Evolutionary conservation across 2,113 vertebrate species (phyloP).

Genomic region (Hippocampus zosterae): DNA sequence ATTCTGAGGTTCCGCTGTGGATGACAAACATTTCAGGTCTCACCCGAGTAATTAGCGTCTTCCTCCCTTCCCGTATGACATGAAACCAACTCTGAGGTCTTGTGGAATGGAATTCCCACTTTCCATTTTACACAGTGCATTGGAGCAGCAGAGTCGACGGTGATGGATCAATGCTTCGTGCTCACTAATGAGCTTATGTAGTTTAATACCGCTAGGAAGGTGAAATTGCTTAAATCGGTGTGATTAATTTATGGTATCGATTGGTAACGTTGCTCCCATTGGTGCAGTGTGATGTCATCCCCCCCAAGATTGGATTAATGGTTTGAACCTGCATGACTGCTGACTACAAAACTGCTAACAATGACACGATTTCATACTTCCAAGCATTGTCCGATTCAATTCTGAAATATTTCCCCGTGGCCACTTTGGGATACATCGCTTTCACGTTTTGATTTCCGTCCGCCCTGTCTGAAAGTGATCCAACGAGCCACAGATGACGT

Average conservation of each 20-base stretch:
- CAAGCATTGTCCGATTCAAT: background rate
- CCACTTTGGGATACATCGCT: constrained; percentile 19
- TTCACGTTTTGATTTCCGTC: constrained; percentile 12
- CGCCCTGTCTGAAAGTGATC: constrained; percentile 8
- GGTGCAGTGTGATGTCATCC: constrained; percentile 1
- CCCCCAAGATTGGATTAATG: background rate
- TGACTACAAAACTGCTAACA: background rate
- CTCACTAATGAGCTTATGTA: constrained; percentile 5
- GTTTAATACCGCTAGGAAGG: constrained; percentile 17
- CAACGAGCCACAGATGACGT: constrained; percentile 25
- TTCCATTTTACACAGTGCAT: constrained; percentile 10
- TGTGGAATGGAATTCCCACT: background rate
- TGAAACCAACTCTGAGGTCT: background rate
- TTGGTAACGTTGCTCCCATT: background rate
- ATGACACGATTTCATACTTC: background rate
- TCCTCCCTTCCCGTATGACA: background rate
- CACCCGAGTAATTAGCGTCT: background rate
- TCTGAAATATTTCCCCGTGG: constrained; percentile 25
- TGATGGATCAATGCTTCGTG: constrained; percentile 9
- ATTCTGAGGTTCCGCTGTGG: too few species aligned
- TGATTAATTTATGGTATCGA: constrained; percentile 8
- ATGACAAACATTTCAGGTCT: background rate
- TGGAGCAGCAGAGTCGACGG: background rate
- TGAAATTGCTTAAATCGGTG: constrained; percentile 3
- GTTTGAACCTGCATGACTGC: background rate